phyloP scores from a whole-genome alignment of 2,888 invertebrate genomes.

The Drosophila picticornis region DNA sequence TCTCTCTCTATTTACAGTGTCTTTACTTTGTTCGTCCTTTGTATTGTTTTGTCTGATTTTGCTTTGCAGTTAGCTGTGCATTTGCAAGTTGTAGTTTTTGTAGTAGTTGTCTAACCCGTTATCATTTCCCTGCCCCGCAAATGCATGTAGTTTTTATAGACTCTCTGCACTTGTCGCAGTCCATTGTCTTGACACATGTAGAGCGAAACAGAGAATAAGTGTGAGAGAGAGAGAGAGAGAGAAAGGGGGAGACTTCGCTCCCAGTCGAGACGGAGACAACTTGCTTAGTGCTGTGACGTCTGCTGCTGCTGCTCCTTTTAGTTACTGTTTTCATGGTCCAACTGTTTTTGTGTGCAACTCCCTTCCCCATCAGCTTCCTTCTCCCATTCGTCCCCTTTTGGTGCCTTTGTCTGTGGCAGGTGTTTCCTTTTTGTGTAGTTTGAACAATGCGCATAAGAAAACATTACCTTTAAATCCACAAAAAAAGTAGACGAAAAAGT shows the following conservation, averaged over 20 bases:
- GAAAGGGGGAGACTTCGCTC: not conserved
- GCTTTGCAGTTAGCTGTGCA: constrained; percentile 62
- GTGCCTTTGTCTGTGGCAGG: constrained; percentile 46
- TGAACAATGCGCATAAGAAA: constrained; percentile 53
- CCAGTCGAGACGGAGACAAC: constrained; percentile 35
- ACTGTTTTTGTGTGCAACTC: constrained; percentile 39
- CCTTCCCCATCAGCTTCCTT: not conserved
- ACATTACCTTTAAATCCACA: constrained; percentile 53
- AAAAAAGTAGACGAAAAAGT: constrained; percentile 24
- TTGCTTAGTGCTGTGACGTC: constrained; percentile 54
- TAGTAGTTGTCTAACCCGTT: constrained; percentile 24
- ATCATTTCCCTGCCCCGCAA: not conserved
- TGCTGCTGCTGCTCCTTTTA: constrained; percentile 52
- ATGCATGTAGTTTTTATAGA: constrained; percentile 72
- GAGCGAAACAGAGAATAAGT: not conserved
- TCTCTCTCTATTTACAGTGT: not conserved
- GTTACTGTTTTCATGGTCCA: constrained; percentile 66
- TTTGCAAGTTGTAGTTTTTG: constrained; percentile 77
- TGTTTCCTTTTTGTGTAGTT: constrained; percentile 51
- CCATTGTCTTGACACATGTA: constrained; percentile 68
- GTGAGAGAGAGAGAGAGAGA: not conserved
- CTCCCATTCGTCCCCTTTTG: not conserved
- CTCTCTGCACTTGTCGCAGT: constrained; percentile 73
- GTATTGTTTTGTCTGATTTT: constrained; percentile 25
- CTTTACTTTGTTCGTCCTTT: constrained; percentile 26